Percentiles rank a stretch among this genome's conserved stretches.
phyloP scores from a whole-genome alignment of 2,797 vertebrate genomes.

The Arctocebus calabarensis region DNA sequence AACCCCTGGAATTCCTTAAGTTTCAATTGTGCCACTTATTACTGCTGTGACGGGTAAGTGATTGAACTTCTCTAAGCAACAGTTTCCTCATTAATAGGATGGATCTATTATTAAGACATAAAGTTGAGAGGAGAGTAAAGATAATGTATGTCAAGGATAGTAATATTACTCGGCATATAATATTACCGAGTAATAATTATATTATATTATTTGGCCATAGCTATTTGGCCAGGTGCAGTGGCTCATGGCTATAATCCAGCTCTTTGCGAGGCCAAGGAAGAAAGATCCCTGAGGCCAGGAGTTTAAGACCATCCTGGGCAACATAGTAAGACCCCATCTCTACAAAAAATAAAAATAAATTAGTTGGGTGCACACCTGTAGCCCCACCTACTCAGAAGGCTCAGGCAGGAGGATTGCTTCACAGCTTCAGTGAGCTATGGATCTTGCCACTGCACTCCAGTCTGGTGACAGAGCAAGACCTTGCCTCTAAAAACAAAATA shows the following conservation, averaged over 20 bases:
- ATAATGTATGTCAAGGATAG: background rate
- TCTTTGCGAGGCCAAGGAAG: background rate
- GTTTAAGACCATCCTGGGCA: background rate
- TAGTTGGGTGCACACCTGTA: rapidly evolving
- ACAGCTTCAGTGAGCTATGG: background rate
- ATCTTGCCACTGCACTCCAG: background rate
- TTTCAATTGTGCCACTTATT: background rate
- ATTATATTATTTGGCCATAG: background rate
- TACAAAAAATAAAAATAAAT: background rate
- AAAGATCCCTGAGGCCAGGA: background rate
- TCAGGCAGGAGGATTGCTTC: background rate
- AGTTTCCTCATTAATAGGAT: constrained; percentile 10
- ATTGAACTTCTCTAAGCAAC: background rate
- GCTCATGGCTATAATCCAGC: background rate
- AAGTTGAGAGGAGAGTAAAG: background rate
- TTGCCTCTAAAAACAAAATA: background rate
- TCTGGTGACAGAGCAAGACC: background rate
- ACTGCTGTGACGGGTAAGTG: background rate
- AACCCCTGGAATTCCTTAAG: background rate
- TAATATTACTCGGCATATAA: background rate
- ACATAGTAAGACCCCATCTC: background rate
- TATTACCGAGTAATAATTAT: too few species aligned
- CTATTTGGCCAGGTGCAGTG: background rate
- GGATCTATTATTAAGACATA: background rate
- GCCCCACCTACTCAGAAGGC: background rate